These are phyloP conservation scores for Aotus griseimembra DNA, from an alignment of 2,797 vertebrate genomes.

Conservation along the genomic window DNA sequence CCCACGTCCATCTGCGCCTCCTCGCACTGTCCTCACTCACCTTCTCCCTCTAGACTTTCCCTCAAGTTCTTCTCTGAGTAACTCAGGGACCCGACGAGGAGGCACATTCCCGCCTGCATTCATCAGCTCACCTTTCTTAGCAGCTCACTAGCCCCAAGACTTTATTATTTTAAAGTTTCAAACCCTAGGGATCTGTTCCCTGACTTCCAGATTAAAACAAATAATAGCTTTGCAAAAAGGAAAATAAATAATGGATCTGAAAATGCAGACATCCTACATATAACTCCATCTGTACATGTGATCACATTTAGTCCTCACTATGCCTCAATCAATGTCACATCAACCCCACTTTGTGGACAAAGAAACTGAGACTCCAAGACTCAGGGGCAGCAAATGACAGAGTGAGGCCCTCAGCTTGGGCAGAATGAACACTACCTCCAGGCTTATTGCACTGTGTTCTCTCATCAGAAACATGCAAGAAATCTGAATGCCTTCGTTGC, in stretches of 20 bases:
- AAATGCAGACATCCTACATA: background rate
- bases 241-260: background rate
- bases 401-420: background rate
- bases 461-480: background rate
- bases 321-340: background rate
- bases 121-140: background rate
- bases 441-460: background rate
- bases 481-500: background rate
- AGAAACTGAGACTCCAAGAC: too few species aligned
- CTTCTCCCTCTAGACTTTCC: background rate
- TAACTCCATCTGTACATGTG: background rate
- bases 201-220: background rate
- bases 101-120: background rate
- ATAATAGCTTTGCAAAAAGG: background rate
- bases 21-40: too few species aligned
- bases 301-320: background rate
- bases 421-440: too few species aligned
- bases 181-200: background rate
- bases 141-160: background rate
- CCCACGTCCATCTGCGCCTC: fast-evolving
- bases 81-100: too few species aligned
- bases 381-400: background rate
- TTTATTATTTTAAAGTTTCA: background rate
- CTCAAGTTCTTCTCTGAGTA: background rate
- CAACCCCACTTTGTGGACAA: background rate